Base-by-base conservation (phyloP, 2,888 invertebrate genomes). In the Trachelus tabidus region DNA sequence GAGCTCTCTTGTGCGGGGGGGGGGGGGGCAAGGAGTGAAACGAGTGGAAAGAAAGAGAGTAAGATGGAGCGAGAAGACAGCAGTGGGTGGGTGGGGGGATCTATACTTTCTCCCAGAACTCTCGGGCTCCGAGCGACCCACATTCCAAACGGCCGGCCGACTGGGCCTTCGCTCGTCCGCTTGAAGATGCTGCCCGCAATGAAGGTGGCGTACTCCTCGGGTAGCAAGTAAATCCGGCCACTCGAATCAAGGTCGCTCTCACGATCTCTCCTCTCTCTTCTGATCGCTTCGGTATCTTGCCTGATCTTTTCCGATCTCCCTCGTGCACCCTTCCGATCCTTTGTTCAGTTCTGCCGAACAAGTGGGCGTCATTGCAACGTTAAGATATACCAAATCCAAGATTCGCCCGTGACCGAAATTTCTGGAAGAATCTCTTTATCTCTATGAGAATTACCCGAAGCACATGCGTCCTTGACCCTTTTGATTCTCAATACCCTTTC, bases 201-300 rank as follows among this genome's bases (percentile, higher is more conserved):
- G 74, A 74, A 74, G 71, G 71, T 71, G 71, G 33, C 74, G 37
- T 35, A 15, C 74, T 30, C 23, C 74, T 15, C 74, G 35, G 30
- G 34, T n/a, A 35, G 35, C 74, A 35, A 74, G 34, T 74, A 74
- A 74, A 74, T 74, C 74, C 74, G 15, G 80, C 79, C 79, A 76
- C 34, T 69, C 81, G 85, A 89, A 89, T 89, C 89, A 89, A 89
- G 89, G 89, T 89, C 89, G 84, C 89, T 89, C 89, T 88, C 89
- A 87, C 89, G 87, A 88, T 86, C 86, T 86, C 85, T 85, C 31
- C 69, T 33, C 69, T 30, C 69, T 12, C 69, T 33, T 69, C 69
- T 0, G 31, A 30, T 69, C 69, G 69, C 69, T 33, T 30, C 12
- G 15, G 40, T 40, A 40, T 40, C 40, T 40, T 6, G 15, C 15